phyloP scores from a whole-genome alignment of 2,113 vertebrate species.

The Orycteropus afer region DNA sequence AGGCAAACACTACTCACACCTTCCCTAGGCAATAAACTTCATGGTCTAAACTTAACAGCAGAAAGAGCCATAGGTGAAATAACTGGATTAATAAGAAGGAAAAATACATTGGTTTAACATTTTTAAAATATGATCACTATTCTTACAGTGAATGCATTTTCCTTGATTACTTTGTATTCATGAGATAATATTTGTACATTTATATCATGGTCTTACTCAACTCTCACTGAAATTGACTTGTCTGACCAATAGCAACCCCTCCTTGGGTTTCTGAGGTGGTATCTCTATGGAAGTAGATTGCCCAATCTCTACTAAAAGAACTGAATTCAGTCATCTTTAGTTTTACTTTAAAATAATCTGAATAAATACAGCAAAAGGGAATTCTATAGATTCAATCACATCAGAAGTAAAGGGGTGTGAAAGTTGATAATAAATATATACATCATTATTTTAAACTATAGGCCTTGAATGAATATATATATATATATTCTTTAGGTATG shows the following conservation, averaged over 20 bases:
- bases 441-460: background rate
- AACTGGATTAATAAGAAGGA: background rate
- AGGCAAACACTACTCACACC: background rate
- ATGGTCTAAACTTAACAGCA: background rate
- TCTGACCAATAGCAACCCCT: too few species aligned
- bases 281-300: too few species aligned
- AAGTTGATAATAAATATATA: background rate
- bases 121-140: background rate
- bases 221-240: too few species aligned
- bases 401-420: background rate
- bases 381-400: background rate
- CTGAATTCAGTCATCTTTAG: background rate
- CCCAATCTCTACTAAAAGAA: background rate
- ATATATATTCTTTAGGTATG: background rate
- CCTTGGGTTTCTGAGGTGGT: too few species aligned
- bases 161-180: background rate
- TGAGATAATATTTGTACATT: background rate
- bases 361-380: background rate
- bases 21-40: background rate
- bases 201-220: too few species aligned
- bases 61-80: background rate
- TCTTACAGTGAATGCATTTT: background rate
- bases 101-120: background rate
- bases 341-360: constrained; percentile 28
- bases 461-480: background rate